phyloP scores from a whole-genome alignment of 2,888 invertebrate species.

The Theodoxus fluviatilis region DNA sequence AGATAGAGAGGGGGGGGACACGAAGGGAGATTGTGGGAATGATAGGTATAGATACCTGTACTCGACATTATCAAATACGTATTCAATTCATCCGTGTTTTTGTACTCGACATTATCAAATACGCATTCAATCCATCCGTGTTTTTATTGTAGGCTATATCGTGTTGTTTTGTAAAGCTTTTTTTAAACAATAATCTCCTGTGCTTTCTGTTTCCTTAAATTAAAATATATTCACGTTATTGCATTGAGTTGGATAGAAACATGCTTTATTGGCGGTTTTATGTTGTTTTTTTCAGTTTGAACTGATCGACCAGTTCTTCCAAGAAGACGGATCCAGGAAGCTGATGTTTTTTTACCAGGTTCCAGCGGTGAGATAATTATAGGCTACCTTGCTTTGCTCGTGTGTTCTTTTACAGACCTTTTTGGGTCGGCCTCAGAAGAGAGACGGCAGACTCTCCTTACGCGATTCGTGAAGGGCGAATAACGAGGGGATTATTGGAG shows the following conservation, averaged over 20 bases:
- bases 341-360: conserved; percentile 65
- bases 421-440: too few relatives aligned
- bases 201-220: not conserved
- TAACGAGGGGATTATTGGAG: too few relatives aligned
- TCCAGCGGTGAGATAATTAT: conserved; percentile 37
- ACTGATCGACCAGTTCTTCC: conserved; percentile 62
- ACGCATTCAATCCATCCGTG: not conserved
- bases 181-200: not conserved
- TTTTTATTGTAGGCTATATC: not conserved
- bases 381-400: not conserved
- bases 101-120: not conserved
- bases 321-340: conserved; percentile 58
- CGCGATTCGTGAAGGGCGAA: too few relatives aligned
- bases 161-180: not conserved
- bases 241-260: not conserved
- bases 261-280: not conserved
- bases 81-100: too few relatives aligned
- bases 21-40: too few relatives aligned
- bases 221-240: not conserved
- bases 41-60: too few relatives aligned
- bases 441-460: too few relatives aligned
- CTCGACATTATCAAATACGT: too few relatives aligned
- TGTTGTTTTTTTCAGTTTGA: conserved; percentile 59
- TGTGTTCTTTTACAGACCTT: too few relatives aligned
- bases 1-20: too few relatives aligned